These are phyloP conservation scores for Antitype chi DNA, from an alignment of 2,888 invertebrate species.

Conservation along the genomic window DNA sequence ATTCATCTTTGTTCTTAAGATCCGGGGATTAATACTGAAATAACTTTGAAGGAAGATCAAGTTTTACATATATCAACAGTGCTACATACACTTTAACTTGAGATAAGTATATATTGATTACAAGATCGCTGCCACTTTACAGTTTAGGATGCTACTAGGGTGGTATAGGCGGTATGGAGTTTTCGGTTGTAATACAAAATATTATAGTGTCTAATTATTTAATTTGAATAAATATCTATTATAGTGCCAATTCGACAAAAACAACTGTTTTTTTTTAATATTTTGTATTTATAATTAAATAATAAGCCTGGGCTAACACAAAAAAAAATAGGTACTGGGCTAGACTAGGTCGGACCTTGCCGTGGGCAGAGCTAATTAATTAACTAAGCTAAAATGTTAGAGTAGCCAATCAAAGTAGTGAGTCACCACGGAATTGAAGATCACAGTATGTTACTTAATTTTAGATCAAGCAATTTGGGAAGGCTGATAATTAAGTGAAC, in stretches of 20 bases:
- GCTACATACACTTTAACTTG: slow-evolving; percentile 41
- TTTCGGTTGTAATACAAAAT: neutral
- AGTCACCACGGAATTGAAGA: neutral
- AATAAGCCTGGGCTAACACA: too few relatives aligned
- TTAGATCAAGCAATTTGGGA: neutral
- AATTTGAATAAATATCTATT: too few relatives aligned
- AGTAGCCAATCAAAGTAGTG: slow-evolving; percentile 11
- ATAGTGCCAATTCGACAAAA: too few relatives aligned
- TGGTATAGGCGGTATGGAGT: neutral
- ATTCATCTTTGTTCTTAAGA: slow-evolving; percentile 7
- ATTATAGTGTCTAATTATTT: too few relatives aligned
- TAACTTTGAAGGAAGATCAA: slow-evolving; percentile 39
- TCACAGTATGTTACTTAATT: slow-evolving; percentile 12
- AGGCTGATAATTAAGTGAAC: neutral
- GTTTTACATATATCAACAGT: slow-evolving; percentile 44
- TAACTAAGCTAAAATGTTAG: neutral
- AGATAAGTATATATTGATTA: slow-evolving; percentile 59
- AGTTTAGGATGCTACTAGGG: slow-evolving; percentile 1
- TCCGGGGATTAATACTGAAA: slow-evolving; percentile 19
- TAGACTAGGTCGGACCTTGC: neutral
- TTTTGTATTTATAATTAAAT: too few relatives aligned
- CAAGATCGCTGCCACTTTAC: slow-evolving; percentile 43
- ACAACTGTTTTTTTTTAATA: too few relatives aligned
- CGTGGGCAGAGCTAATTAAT: neutral
- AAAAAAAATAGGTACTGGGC: too few relatives aligned